phyloP scores from a whole-genome alignment of 1,140 invertebrate genomes.

The Hypothenemus hampei region DNA sequence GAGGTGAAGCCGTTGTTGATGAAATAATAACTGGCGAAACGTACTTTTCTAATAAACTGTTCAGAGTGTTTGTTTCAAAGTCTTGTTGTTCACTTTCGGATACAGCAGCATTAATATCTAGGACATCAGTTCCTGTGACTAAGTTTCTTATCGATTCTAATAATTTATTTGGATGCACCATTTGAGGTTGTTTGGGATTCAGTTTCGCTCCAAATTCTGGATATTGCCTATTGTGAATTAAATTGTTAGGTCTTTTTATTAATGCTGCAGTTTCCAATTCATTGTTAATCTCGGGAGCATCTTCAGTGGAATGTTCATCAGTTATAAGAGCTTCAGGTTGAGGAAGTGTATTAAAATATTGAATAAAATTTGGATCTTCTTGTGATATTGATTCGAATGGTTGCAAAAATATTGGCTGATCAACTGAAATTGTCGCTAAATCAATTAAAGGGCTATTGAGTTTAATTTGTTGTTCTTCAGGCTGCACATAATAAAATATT shows the following conservation, averaged over 20 bases:
- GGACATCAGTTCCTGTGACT: slow-evolving; percentile 52
- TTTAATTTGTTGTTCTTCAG: background rate
- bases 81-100: slow-evolving; percentile 18
- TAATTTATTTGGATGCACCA: slow-evolving; percentile 37
- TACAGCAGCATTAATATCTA: slow-evolving; percentile 52
- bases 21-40: slow-evolving; percentile 12
- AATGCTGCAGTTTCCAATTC: slow-evolving; percentile 7
- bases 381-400: too few species aligned
- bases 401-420: too few species aligned
- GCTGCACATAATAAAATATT: slow-evolving; percentile 7
- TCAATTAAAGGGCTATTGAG: too few species aligned
- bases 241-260: slow-evolving; percentile 7
- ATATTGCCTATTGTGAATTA: background rate
- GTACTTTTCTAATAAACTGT: slow-evolving; percentile 12
- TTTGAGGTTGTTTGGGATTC: background rate
- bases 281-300: background rate
- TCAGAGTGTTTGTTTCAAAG: slow-evolving; percentile 17
- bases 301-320: too few species aligned
- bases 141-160: slow-evolving; percentile 52
- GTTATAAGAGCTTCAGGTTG: slow-evolving; percentile 6
- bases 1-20: background rate
- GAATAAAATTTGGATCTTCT: too few species aligned
- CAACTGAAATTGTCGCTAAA: too few species aligned
- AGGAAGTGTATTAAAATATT: background rate
- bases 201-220: slow-evolving; percentile 6